Conservation (phyloP, 1,140 invertebrate species). For the Macrosteles quadrilineatus region DNA sequence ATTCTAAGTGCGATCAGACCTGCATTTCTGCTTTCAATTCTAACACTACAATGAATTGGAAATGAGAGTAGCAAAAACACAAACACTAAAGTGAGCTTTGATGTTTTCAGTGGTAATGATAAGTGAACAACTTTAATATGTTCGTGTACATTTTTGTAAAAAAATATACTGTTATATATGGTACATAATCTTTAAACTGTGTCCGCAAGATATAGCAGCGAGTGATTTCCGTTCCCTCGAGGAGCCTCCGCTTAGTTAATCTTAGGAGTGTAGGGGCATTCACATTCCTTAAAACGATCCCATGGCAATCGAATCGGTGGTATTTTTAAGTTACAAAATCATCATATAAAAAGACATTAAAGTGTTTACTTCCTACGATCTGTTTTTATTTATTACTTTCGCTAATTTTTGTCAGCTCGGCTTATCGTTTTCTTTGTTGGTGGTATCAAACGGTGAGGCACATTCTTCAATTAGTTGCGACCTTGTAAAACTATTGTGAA, state of each 20-base stretch:
- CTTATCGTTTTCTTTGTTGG: background rate
- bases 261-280: slow-evolving; percentile 29
- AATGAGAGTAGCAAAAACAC: slow-evolving; percentile 41
- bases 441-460: slow-evolving; percentile 9
- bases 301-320: slow-evolving; percentile 29
- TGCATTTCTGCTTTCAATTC: slow-evolving; percentile 57
- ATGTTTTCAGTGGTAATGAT: slow-evolving; percentile 44
- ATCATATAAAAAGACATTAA: slow-evolving; percentile 26
- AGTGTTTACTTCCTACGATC: slow-evolving; percentile 15
- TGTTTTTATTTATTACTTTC: slow-evolving; percentile 28
- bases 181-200: slow-evolving; percentile 32
- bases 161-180: slow-evolving; percentile 41
- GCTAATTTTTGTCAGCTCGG: slow-evolving; percentile 11
- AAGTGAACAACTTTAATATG: slow-evolving; percentile 43
- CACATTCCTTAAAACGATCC: slow-evolving; percentile 26
- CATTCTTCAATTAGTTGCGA: slow-evolving; percentile 1
- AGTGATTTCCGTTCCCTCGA: slow-evolving; percentile 6
- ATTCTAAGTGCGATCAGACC: slow-evolving; percentile 48
- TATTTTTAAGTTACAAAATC: slow-evolving; percentile 24
- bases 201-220: slow-evolving; percentile 16
- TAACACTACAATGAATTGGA: slow-evolving; percentile 49
- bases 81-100: slow-evolving; percentile 44
- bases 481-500: background rate
- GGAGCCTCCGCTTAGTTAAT: background rate
- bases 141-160: slow-evolving; percentile 50